Percentiles rank a stretch among this genome's conserved stretches.
Conservation (phyloP, 2,797 vertebrate genomes). For the Oreochromis mossambicus region DNA sequence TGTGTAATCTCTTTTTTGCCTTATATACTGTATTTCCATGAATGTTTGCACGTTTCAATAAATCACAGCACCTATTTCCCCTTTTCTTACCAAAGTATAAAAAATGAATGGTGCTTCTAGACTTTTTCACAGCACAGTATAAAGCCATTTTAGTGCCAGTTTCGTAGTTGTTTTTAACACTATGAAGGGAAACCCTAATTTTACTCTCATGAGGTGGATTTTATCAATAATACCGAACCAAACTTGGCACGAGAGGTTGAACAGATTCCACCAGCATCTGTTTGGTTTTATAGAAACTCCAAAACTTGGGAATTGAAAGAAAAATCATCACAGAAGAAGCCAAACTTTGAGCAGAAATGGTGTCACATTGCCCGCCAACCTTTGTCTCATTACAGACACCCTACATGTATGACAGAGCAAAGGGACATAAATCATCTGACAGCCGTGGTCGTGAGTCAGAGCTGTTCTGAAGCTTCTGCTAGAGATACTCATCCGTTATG, state of each 20-base stretch:
- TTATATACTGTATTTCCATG: not conserved
- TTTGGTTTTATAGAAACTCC: not conserved
- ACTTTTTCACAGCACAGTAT: not conserved
- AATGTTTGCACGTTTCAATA: not conserved
- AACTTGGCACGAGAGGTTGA: constrained; percentile 12
- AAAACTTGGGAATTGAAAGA: not conserved
- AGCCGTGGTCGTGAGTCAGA: constrained; percentile 53
- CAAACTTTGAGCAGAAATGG: not conserved
- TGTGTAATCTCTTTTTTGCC: not conserved
- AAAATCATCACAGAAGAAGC: not conserved
- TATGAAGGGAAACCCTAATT: not conserved
- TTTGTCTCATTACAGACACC: constrained; percentile 6
- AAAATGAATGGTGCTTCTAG: not conserved
- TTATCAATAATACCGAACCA: not conserved
- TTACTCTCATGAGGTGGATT: not conserved
- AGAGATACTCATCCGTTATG: constrained; percentile 60
- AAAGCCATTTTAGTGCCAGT: not conserved
- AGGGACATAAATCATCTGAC: constrained; percentile 53
- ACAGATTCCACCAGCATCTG: constrained; percentile 35
- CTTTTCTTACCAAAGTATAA: not conserved
- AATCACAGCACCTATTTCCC: not conserved
- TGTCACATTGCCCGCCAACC: constrained; percentile 24
- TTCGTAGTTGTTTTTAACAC: not conserved
- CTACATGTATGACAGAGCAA: constrained; percentile 42
- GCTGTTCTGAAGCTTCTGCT: constrained; percentile 45